Evolutionary conservation across 2,113 vertebrate genomes (phyloP).

Genomic region (human): DNA sequence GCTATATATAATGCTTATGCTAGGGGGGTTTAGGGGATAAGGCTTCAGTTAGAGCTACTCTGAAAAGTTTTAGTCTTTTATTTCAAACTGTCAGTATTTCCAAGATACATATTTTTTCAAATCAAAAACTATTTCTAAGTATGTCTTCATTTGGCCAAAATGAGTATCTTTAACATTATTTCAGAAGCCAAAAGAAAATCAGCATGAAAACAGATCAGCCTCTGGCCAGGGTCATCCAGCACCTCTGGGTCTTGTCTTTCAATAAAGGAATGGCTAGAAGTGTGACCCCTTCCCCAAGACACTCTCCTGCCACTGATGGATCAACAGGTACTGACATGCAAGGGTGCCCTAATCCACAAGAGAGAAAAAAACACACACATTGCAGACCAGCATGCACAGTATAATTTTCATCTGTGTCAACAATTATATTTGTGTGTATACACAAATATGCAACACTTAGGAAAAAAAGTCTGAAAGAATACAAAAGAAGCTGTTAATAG

Average conservation of each 20-base stretch:
- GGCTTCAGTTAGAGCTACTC: background rate
- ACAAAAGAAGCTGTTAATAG: background rate
- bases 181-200: slow-evolving; percentile 36
- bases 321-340: background rate
- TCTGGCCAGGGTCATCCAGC: background rate
- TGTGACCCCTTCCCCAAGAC: background rate
- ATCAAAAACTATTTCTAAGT: background rate
- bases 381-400: background rate
- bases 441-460: background rate
- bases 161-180: background rate
- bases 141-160: background rate
- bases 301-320: background rate
- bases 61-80: background rate
- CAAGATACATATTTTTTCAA: background rate
- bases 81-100: slow-evolving; percentile 2
- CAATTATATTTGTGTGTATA: background rate
- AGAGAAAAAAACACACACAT: background rate
- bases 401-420: background rate
- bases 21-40: rapidly evolving
- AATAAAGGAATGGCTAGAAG: background rate
- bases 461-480: background rate
- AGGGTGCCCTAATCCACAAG: background rate
- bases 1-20: no score
- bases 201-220: background rate
- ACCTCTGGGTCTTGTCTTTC: background rate